A percentile compares a stretch with the other conserved stretches of the same genome.
Evolutionary conservation across 2,888 invertebrate species (phyloP).

Genomic region (Synergus umbraculus): DNA sequence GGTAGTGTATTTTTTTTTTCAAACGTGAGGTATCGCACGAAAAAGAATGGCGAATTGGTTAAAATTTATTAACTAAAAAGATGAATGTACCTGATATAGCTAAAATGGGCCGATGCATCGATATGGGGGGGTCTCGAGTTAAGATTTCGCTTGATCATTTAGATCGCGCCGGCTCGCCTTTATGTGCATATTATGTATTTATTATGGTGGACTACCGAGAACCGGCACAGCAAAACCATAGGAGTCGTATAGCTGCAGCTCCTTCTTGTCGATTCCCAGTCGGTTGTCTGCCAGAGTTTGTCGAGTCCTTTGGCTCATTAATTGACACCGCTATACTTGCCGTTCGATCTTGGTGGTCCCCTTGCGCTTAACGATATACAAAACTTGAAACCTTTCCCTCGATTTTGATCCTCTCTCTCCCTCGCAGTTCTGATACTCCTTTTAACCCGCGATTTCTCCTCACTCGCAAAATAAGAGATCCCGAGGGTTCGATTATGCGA

Average conservation of each 20-base stretch:
- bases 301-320: conserved; percentile 69
- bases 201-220: conserved; percentile 75
- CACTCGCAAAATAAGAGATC: conserved; percentile 18
- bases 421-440: conserved; percentile 12
- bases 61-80: conserved; percentile 13
- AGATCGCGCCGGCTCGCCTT: conserved; percentile 74
- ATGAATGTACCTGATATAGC: not conserved
- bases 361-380: conserved; percentile 60
- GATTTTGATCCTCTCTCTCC: conserved; percentile 53
- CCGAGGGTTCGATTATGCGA: conserved; percentile 52
- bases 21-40: not conserved
- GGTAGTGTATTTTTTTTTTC: not conserved
- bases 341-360: conserved; percentile 75
- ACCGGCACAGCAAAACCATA: conserved; percentile 74
- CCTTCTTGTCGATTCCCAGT: conserved; percentile 50
- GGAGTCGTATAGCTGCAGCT: conserved; percentile 58
- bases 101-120: conserved; percentile 10
- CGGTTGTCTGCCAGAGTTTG: conserved; percentile 50
- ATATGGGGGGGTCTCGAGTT: conserved; percentile 18
- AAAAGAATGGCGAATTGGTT: not conserved
- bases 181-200: conserved; percentile 78
- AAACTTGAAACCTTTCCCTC: conserved; percentile 48
- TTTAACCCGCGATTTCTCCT: not conserved
- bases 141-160: conserved; percentile 72
- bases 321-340: conserved; percentile 76